Evolutionary conservation across 2,888 invertebrate species (phyloP).

Genomic region (Pomacea canaliculata): DNA sequence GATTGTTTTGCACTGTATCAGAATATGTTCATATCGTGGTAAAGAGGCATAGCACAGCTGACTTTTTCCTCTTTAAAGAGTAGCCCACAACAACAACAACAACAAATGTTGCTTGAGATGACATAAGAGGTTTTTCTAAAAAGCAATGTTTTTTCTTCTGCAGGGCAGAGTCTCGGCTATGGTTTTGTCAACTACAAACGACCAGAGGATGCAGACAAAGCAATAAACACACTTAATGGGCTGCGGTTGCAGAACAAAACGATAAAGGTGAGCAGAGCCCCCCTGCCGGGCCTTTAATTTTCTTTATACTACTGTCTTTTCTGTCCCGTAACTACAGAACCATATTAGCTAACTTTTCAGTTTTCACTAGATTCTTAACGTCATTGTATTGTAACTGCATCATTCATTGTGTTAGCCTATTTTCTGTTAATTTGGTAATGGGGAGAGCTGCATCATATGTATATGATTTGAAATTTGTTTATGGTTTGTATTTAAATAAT

Average conservation of each 20-base stretch:
- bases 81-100: too few relatives aligned
- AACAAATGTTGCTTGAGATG: too few relatives aligned
- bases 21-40: too few relatives aligned
- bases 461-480: too few relatives aligned
- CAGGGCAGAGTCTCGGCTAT: slow-evolving; percentile 98
- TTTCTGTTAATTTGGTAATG: slow-evolving; percentile 23
- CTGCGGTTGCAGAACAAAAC: slow-evolving; percentile 99
- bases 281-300: not conserved
- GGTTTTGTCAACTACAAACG: slow-evolving; percentile 99
- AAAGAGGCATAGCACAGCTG: too few relatives aligned
- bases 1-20: too few relatives aligned
- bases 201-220: slow-evolving; percentile 97
- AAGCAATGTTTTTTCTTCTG: slow-evolving; percentile 26
- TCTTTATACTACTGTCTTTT: slow-evolving; percentile 4
- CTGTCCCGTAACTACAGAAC: not conserved
- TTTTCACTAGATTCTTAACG: slow-evolving; percentile 24
- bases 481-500: not conserved
- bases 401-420: slow-evolving; percentile 19
- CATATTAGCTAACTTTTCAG: slow-evolving; percentile 5
- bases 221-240: slow-evolving; percentile 97
- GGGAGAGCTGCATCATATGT: slow-evolving; percentile 19
- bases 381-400: slow-evolving; percentile 30
- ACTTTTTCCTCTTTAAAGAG: too few relatives aligned
- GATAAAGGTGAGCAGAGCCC: slow-evolving; percentile 79
- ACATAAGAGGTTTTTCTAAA: too few relatives aligned